Conservation (phyloP, 2,888 invertebrate species). For the Steinernema carpocapsae region DNA sequence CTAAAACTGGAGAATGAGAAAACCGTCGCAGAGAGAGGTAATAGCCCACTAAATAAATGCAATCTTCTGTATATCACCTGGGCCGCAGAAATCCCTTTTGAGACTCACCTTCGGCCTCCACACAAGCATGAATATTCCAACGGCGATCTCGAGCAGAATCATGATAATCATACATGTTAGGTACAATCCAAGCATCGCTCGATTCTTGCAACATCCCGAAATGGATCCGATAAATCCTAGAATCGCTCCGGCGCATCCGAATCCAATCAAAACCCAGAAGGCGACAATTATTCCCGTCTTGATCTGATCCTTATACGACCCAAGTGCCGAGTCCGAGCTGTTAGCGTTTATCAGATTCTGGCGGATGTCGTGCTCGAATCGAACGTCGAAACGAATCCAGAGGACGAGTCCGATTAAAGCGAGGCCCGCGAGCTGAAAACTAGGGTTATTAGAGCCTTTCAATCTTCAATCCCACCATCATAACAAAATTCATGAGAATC, state of each 20-base stretch:
- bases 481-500: conserved; percentile 44
- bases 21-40: too few species aligned
- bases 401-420: conserved; percentile 56
- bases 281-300: conserved; percentile 51
- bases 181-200: conserved; percentile 45
- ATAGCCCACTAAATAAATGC: too few species aligned
- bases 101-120: conserved; percentile 45
- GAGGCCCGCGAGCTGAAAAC: conserved; percentile 55
- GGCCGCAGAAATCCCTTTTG: too few species aligned
- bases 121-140: conserved; percentile 58
- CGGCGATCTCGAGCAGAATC: conserved; percentile 58
- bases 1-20: conserved; percentile 46
- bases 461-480: conserved; percentile 42
- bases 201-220: conserved; percentile 37
- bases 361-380: conserved; percentile 58
- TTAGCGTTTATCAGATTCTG: conserved; percentile 40
- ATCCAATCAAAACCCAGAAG: conserved; percentile 63
- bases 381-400: conserved; percentile 60
- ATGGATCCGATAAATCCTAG: conserved; percentile 58
- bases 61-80: too few species aligned
- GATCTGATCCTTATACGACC: conserved; percentile 23
- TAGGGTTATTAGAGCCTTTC: not conserved
- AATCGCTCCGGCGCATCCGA: conserved; percentile 53
- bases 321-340: not conserved
- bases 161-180: conserved; percentile 48